Conservation (phyloP, 2,113 vertebrate genomes). For the Heloderma charlesbogerti region DNA sequence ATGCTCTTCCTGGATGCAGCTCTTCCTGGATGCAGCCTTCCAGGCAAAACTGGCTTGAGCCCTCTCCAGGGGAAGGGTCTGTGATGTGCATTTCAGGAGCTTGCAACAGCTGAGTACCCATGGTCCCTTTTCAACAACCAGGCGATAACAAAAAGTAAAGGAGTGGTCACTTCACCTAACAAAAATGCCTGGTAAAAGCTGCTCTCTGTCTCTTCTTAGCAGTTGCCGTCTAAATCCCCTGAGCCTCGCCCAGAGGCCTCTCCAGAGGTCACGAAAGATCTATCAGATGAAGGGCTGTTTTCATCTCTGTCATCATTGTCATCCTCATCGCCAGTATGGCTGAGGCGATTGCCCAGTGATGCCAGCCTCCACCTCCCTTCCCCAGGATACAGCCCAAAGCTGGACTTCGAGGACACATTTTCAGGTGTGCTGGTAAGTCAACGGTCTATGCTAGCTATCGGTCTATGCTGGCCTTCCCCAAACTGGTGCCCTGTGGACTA, state of each 20-base stretch:
- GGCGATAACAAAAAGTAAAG: neutral
- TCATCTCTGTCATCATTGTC: conserved; percentile 13
- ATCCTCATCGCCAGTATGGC: neutral
- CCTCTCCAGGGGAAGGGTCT: too few relatives aligned
- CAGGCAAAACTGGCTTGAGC: too few relatives aligned
- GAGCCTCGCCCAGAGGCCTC: neutral
- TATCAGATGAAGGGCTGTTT: neutral
- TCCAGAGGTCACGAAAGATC: neutral
- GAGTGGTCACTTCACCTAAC: too few relatives aligned
- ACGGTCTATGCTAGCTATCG: too few relatives aligned
- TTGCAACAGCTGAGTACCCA: too few relatives aligned
- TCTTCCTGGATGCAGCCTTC: too few relatives aligned
- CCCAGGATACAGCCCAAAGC: neutral
- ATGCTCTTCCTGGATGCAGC: too few relatives aligned
- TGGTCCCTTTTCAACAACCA: too few relatives aligned
- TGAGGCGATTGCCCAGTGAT: neutral
- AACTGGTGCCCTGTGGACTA: neutral
- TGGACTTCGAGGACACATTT: conserved; percentile 1
- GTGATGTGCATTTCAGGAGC: too few relatives aligned
- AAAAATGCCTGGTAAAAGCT: neutral
- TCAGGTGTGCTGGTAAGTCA: conserved; percentile 40
- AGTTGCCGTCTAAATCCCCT: neutral
- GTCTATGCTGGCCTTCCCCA: accelerated
- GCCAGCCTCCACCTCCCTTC: conserved; percentile 54
- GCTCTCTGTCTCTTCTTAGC: neutral